These are phyloP conservation scores for Eudyptes chrysolophus DNA, from an alignment of 2,113 vertebrate genomes.

Conservation along the genomic window DNA sequence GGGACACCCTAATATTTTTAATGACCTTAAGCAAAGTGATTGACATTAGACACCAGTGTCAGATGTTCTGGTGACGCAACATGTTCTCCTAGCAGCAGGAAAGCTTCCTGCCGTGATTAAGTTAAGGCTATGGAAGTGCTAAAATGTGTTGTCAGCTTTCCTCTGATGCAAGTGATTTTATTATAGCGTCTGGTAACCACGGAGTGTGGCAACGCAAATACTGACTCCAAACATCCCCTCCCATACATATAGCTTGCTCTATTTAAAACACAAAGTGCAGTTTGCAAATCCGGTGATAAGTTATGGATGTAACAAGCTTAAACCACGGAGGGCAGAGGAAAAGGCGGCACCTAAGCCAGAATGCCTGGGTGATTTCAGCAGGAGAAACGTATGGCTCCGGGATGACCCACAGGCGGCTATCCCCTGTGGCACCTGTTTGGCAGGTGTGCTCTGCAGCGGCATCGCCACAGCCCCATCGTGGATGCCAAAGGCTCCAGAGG, in stretches of 20 bases:
- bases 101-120: slow-evolving; percentile 79
- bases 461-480: rapidly evolving
- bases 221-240: slow-evolving; percentile 80
- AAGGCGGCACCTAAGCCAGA: neutral
- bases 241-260: slow-evolving; percentile 47
- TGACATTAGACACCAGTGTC: slow-evolving; percentile 83
- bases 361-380: neutral
- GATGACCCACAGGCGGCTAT: neutral
- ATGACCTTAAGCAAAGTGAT: slow-evolving; percentile 84
- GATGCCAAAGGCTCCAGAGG: neutral
- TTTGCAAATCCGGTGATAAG: slow-evolving; percentile 31
- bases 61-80: slow-evolving; percentile 84
- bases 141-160: slow-evolving; percentile 87
- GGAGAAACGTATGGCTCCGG: rapidly evolving
- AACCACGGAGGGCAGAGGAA: neutral
- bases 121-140: slow-evolving; percentile 84
- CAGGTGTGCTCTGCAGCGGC: neutral
- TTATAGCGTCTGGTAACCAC: slow-evolving; percentile 89
- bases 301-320: slow-evolving; percentile 22
- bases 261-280: slow-evolving; percentile 53
- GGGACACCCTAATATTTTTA: slow-evolving; percentile 81
- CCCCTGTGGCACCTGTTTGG: neutral
- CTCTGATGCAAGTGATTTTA: slow-evolving; percentile 92
- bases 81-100: slow-evolving; percentile 77
- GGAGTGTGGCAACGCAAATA: slow-evolving; percentile 85